phyloP scores from a whole-genome alignment of 2,113 vertebrate species.

The Leptodactylus fuscus region DNA sequence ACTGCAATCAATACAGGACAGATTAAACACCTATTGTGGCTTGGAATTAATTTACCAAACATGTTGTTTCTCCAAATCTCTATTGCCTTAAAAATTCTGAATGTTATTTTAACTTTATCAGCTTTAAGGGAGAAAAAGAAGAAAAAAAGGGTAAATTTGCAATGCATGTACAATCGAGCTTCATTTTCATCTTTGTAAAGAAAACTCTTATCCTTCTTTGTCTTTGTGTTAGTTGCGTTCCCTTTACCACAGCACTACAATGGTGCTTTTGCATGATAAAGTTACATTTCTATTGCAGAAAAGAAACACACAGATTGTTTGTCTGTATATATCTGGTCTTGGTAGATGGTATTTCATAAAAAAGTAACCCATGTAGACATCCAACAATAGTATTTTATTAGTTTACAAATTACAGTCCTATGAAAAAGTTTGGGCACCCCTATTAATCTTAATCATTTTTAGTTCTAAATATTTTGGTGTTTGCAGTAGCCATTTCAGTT shows the following conservation, averaged over 20 bases:
- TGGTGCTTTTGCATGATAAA: background rate
- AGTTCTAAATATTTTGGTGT: no score
- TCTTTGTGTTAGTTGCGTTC: background rate
- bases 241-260: background rate
- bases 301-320: no score
- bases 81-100: slow-evolving; percentile 13
- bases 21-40: slow-evolving; percentile 54
- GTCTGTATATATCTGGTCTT: no score
- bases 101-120: slow-evolving; percentile 1
- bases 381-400: no score
- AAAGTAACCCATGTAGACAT: no score
- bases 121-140: background rate
- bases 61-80: slow-evolving; percentile 25
- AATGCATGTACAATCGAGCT: background rate
- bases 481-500: no score
- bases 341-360: no score
- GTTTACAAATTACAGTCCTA: no score
- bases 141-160: background rate
- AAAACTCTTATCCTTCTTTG: background rate
- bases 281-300: background rate
- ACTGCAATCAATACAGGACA: slow-evolving; percentile 51
- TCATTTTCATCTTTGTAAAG: background rate
- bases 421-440: no score
- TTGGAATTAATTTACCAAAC: slow-evolving; percentile 44
- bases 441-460: no score